Base-by-base conservation (phyloP, 1,140 invertebrate genomes). In the Drosophila paulistorum region DNA sequence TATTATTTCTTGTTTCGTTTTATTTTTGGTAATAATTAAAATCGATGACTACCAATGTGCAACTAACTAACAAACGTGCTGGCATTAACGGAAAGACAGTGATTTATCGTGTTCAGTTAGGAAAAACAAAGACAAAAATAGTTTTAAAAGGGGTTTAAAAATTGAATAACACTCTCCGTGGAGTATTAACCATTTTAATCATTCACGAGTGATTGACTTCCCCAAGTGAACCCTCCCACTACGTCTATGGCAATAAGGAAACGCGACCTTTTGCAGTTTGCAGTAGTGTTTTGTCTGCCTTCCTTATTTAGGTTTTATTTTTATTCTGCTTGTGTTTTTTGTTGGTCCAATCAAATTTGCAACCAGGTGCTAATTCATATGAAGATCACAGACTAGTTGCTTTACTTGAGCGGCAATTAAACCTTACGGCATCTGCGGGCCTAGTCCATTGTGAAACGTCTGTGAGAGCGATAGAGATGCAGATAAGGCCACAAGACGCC, bases 381-480 rank as follows among this genome's bases (percentile, higher is more conserved):
- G 33, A 59, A 59, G 35, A 59, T 23, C 58, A 66, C 69, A 62
- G 39, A 72, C 30, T 39, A 57, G 51, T 51, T 77, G 75, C 72
- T 74, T 76, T 65, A 85, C 66, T 81, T 81, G 57, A 41, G 57
- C 14, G 51, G 75, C 66, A 81, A 71, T 84, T 82, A 81, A 86
- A 71, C 59, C 63, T 68, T 81, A 71, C 64, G 14, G 64, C 39
- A 57, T 23, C 69, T 63, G 68, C 30, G 41, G 14, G 14, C 63
- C 30, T 39, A 30, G 37, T 35, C 5, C 45, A 79, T 87, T 74
- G 70, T 87, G 76, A 66, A 79, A 79, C 65, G 70, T 67, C 72
- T 86, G 83, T 89, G 83, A 89, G 87, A 17, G 66, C 61, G 60
- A 74, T 51, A 65, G 35, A 60, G 74, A 71, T 74, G 71, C 79